Evolutionary conservation across 2,797 vertebrate genomes (phyloP).

Genomic region (Parauchenoglanis ngamensis): DNA sequence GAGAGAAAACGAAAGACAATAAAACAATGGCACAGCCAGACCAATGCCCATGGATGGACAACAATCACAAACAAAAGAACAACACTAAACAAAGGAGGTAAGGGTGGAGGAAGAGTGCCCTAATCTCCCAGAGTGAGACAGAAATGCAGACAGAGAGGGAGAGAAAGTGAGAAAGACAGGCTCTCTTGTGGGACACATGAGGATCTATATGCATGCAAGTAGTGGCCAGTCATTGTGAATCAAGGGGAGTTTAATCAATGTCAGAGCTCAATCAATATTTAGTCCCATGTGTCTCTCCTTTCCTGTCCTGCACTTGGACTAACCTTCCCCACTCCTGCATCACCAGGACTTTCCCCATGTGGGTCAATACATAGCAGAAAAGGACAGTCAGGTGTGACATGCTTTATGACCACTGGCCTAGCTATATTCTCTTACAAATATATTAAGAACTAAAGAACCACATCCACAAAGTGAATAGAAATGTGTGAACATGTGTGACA

Average conservation of each 20-base stretch:
- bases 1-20: conserved; percentile 16
- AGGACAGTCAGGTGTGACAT: conserved; percentile 17
- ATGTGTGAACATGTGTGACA: background rate
- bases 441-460: conserved; percentile 1
- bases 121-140: conserved; percentile 42
- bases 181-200: conserved; percentile 50
- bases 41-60: conserved; percentile 71
- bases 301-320: conserved; percentile 53
- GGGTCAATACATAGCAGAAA: conserved; percentile 55
- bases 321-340: conserved; percentile 51
- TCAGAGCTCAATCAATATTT: conserved; percentile 78
- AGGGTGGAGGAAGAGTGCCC: conserved; percentile 45
- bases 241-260: conserved; percentile 79
- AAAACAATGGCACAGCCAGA: conserved; percentile 68
- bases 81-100: conserved; percentile 69
- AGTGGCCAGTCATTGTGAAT: conserved; percentile 71
- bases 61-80: conserved; percentile 63
- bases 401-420: conserved; percentile 36
- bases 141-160: conserved; percentile 44
- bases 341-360: conserved; percentile 56
- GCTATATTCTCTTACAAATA: conserved; percentile 30
- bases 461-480: conserved; percentile 4
- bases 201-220: conserved; percentile 60
- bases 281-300: conserved; percentile 70
- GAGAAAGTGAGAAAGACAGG: conserved; percentile 39